A percentile compares a stretch with the other conserved stretches of the same genome.
phyloP scores from a whole-genome alignment of 2,888 invertebrate genomes.

The Xestia c-nigrum region DNA sequence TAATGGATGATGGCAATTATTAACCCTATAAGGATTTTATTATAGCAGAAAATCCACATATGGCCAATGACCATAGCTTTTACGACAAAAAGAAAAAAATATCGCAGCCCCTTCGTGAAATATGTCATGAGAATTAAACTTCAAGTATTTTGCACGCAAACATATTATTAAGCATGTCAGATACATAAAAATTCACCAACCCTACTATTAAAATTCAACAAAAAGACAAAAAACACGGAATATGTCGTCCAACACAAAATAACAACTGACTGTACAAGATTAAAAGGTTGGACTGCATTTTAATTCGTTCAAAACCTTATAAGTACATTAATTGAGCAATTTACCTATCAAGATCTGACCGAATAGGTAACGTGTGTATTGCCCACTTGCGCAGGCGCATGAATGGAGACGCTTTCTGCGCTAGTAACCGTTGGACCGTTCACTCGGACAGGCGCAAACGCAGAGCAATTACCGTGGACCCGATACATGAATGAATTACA shows the following conservation, averaged over 20 bases:
- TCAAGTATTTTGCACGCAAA: constrained; percentile 24
- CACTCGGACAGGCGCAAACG: constrained; percentile 62
- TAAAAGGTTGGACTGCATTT: constrained; percentile 36
- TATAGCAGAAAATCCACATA: constrained; percentile 1
- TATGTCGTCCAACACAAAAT: constrained; percentile 13
- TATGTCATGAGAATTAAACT: constrained; percentile 9
- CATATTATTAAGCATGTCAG: constrained; percentile 10
- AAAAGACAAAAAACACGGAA: constrained; percentile 6
- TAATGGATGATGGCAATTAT: constrained; percentile 34
- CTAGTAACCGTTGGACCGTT: constrained; percentile 72
- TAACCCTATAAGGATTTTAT: constrained; percentile 7
- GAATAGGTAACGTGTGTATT: constrained; percentile 53
- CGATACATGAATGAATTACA: constrained; percentile 66
- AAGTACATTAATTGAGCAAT: constrained; percentile 63
- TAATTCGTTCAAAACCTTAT: constrained; percentile 42
- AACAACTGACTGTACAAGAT: constrained; percentile 14
- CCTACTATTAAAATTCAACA: constrained; percentile 21
- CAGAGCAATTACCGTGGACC: constrained; percentile 63
- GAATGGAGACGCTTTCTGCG: constrained; percentile 69
- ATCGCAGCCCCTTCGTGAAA: constrained; percentile 2
- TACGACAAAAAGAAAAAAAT: constrained; percentile 1
- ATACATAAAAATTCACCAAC: constrained; percentile 19
- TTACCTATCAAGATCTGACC: constrained; percentile 60
- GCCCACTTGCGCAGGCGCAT: constrained; percentile 54
- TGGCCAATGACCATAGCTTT: background rate